A percentile compares a stretch with the other conserved stretches of the same genome.
Evolutionary conservation across 2,888 invertebrate genomes (phyloP).

Genomic region (Dysmachus trigonus): DNA sequence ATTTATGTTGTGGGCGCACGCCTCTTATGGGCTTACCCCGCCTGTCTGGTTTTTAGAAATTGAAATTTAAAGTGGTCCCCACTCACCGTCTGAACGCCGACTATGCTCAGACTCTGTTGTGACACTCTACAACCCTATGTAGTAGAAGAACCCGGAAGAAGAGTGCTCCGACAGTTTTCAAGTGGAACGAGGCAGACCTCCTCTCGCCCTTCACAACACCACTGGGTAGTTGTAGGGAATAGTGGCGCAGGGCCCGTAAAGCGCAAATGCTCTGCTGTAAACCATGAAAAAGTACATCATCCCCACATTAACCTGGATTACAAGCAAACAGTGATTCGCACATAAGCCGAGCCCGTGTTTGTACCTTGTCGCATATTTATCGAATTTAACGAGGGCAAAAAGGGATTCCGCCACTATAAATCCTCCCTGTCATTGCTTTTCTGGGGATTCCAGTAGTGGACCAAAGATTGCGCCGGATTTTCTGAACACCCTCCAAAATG

Average conservation of each 20-base stretch:
- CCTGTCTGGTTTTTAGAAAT: slow-evolving; percentile 13
- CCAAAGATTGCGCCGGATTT: not conserved
- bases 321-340: not conserved
- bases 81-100: not conserved
- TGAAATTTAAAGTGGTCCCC: not conserved
- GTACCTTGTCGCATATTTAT: slow-evolving; percentile 16
- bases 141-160: not conserved
- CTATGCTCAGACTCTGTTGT: not conserved
- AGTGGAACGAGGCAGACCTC: not conserved
- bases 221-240: not conserved
- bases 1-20: slow-evolving; percentile 42
- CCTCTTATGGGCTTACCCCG: slow-evolving; percentile 20
- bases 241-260: not conserved
- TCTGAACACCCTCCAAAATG: not conserved
- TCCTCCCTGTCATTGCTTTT: not conserved
- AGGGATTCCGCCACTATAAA: slow-evolving; percentile 2
- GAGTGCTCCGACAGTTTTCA: not conserved
- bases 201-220: not conserved
- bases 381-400: not conserved
- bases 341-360: not conserved
- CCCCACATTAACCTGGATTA: slow-evolving; percentile 2
- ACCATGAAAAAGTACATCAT: slow-evolving; percentile 13
- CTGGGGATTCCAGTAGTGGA: not conserved
- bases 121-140: not conserved
- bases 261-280: not conserved